Conservation (phyloP, 2,888 invertebrate genomes). For the Leptothorax acervorum region DNA sequence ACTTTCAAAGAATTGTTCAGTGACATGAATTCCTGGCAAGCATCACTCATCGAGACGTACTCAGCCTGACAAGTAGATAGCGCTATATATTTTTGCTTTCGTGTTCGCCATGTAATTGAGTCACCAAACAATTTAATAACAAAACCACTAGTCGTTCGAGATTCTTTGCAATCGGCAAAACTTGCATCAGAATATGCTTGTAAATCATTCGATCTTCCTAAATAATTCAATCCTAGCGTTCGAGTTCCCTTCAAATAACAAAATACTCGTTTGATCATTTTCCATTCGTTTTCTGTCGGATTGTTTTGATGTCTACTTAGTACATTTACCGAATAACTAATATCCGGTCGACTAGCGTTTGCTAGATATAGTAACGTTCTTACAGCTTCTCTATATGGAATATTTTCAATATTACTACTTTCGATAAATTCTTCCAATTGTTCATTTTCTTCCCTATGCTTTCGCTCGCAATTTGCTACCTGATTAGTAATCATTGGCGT, state of each 20-base stretch:
- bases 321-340: not conserved
- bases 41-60: not conserved
- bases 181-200: no score
- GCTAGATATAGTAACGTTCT: not conserved
- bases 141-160: no score
- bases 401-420: not conserved
- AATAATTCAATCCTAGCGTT: no score
- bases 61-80: not conserved
- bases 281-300: not conserved
- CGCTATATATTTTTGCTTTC: not conserved
- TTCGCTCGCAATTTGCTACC: not conserved
- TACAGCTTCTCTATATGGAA: not conserved
- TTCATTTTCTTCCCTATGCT: no score
- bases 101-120: not conserved
- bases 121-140: not conserved
- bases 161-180: no score
- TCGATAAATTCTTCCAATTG: no score
- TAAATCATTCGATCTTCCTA: not conserved
- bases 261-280: not conserved
- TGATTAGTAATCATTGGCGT: not conserved
- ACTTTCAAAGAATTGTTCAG: no score
- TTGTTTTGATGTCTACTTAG: not conserved
- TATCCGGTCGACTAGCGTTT: not conserved
- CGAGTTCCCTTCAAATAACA: not conserved
- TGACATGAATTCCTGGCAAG: not conserved